Evolutionary conservation across 2,888 invertebrate species (phyloP), one percentile per base, ranked within the genome.

Genomic region (Ophraella communa): DNA sequence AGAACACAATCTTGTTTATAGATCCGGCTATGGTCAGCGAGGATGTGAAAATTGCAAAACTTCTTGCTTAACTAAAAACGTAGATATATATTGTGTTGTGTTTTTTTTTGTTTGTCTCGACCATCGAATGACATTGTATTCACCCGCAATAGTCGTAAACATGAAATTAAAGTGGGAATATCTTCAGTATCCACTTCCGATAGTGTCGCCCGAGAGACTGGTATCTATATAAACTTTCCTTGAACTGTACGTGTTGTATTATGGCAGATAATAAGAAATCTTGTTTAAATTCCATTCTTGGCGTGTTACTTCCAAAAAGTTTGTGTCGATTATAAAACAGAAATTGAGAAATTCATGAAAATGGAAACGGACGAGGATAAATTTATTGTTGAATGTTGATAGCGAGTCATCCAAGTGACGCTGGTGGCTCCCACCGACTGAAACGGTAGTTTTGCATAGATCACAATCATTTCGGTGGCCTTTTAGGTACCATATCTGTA

Each of bases 381-480:
- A 51, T 51, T 51, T 51, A 17, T 51, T 51, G 49, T 51, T 51
- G 18, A 51, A 27, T 10, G 21, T 14, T 51, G 24, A 27, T 24
- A 11, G 14, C 14, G 8, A 27, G 23, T 27, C 49, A 27, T 14
- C 20, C 21, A 21, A 51, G 24, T 51, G 49, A 24, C 49, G 27
- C 27, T 27, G 49, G n/a, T n/a, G n/a, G 23, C 39, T 27, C 17
- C 24, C 5, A 27, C 49, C 27, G 27, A 27, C 21, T 51, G n/a
- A n/a, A n/a, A 27, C 49, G 49, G 49, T 27, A 54, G 42, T 54
- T 54, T n/a, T 42, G 54, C 54, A 42, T 54, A 54, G 54, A 54
- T 54, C 33, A 54, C 42, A 35, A 54, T 54, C 49, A n/a, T 51
- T 27, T 39, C 54, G 23, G 54, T 42, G 7, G 39, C 35, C 54